phyloP scores from a whole-genome alignment of 2,888 invertebrate species.

The Melanostoma mellinum region DNA sequence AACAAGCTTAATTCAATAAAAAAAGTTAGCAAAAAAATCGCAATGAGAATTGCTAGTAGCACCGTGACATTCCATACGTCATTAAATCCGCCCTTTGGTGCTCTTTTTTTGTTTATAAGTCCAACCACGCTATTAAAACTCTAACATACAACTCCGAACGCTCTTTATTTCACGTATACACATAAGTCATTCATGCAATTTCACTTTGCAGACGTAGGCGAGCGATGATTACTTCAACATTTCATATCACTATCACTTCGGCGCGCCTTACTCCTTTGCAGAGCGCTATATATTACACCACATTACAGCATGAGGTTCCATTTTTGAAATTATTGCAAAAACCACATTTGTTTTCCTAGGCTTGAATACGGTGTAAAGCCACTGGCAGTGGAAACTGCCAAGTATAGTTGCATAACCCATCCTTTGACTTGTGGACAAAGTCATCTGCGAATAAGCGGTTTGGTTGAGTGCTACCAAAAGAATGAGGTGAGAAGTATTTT shows the following conservation, averaged over 20 bases:
- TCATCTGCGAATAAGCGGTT: constrained; percentile 18
- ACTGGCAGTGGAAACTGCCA: constrained; percentile 4
- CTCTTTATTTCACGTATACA: constrained; percentile 8
- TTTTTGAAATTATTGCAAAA: constrained; percentile 32
- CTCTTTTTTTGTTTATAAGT: too few species aligned
- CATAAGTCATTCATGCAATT: constrained; percentile 17
- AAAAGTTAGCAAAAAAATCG: too few species aligned
- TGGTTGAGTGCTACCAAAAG: constrained; percentile 17
- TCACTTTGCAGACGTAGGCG: constrained; percentile 5
- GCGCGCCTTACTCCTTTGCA: not conserved
- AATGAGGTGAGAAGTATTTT: constrained; percentile 58
- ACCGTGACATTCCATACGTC: too few species aligned
- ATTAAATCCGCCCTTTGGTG: too few species aligned
- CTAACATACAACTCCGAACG: not conserved
- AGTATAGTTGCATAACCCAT: not conserved
- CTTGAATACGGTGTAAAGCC: not conserved
- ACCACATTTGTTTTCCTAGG: constrained; percentile 20
- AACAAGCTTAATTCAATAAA: too few species aligned
- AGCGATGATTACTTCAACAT: constrained; percentile 36
- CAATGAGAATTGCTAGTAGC: too few species aligned
- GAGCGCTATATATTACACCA: not conserved
- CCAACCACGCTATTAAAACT: too few species aligned
- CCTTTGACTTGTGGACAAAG: not conserved
- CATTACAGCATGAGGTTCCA: constrained; percentile 4
- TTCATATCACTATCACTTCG: constrained; percentile 27